Evolutionary conservation across 92 coral and sea anemone species (phyloP), one percentile per base, ranked within the genome.

Genomic region (Epizoanthus fatuus): DNA sequence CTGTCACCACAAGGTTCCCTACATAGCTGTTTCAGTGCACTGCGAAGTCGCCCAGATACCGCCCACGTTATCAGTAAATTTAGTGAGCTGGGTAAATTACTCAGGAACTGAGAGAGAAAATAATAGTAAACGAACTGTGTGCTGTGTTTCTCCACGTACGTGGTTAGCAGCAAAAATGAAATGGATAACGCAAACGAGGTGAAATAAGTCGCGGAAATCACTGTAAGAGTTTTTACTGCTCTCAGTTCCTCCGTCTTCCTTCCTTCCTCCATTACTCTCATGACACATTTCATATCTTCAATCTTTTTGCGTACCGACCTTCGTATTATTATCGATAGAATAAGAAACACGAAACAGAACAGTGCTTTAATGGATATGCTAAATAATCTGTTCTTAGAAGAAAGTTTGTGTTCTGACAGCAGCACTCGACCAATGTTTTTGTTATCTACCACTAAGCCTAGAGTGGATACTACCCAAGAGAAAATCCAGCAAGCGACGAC

Each of bases 71-170:
- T 19, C 3, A 56, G 76, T n/a, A 71, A 44, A 37, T 47, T 71
- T 19, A 71, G 4, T 11, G 76, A 44, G 52, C 76, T 71, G 10
- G 76, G 76, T 47, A 71, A 6, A 71, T 44, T 54, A n/a, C 40
- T 47, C 11, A 47, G 56, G 52, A 32, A 71, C 76, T 74, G 39
- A 29, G 64, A 74, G 4, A 54, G 9, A 4, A 74, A 74, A 37
- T 13, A 74, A 10, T 52, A 75, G 52, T 37, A 75, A 47, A 75
- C 52, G 39, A 75, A 75, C 17, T 35, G 64, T 75, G 80, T 56
- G 9, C 52, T 75, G 53, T 75, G 29, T 4, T 75, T 75, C 17
- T 75, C 5, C 22, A 74, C 80, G n/a, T 32, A 74, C 11, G 17
- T 47, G 35, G 65, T 29, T 54, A 74, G 35, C 13, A 54, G 66